A percentile compares a stretch with the other conserved stretches of the same genome.
phyloP scores from a whole-genome alignment of 2,797 vertebrate genomes.

The Botia almorhae region DNA sequence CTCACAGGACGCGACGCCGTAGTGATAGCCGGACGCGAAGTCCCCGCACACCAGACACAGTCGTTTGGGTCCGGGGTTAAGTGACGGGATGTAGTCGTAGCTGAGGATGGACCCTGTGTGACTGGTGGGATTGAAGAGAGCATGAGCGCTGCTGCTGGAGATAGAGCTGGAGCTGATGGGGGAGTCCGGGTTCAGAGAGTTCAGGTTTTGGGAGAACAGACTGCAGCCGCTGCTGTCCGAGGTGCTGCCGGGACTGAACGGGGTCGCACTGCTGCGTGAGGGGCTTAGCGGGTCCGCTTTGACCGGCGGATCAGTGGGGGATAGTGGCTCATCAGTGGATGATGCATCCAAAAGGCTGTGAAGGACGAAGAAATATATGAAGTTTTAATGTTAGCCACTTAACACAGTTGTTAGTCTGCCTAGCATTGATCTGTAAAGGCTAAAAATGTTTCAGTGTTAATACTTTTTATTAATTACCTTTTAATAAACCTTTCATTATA shows the following conservation, averaged over 20 bases:
- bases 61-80: conserved; percentile 66
- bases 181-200: conserved; percentile 63
- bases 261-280: conserved; percentile 40
- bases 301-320: conserved; percentile 63
- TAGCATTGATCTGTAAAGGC: no score
- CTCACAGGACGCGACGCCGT: conserved; percentile 78
- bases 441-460: no score
- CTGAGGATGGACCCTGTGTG: conserved; percentile 50
- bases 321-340: conserved; percentile 62
- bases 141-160: no score
- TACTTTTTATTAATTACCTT: no score
- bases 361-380: neutral
- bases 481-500: no score
- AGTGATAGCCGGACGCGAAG: conserved; percentile 79
- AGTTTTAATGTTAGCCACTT: neutral
- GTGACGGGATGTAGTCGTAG: conserved; percentile 61
- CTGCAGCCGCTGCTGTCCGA: conserved; percentile 73
- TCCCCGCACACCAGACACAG: conserved; percentile 81
- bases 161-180: conserved; percentile 64
- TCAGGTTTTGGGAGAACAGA: conserved; percentile 57
- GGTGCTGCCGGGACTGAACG: conserved; percentile 67
- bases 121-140: conserved; percentile 49
- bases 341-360: conserved; percentile 64
- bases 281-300: conserved; percentile 67
- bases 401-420: neutral